A percentile compares a stretch with the other conserved stretches of the same genome.
Conservation (phyloP, 2,797 vertebrate species). For the Hirundo rustica region DNA sequence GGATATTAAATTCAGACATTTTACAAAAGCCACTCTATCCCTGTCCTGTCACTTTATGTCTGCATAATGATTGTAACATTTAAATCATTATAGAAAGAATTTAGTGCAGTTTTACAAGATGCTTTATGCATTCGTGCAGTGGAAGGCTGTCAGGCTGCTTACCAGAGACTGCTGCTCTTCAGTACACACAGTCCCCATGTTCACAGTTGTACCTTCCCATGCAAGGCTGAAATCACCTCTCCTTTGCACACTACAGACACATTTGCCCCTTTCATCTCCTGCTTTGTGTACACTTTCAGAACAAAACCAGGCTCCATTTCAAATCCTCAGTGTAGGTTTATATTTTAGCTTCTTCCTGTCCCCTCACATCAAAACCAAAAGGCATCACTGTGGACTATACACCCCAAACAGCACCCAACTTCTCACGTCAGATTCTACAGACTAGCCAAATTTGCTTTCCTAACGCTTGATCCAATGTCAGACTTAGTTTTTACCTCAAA, state of each 20-base stretch:
- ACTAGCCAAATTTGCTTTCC: background rate
- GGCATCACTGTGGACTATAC: background rate
- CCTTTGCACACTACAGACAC: background rate
- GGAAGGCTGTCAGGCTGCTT: background rate
- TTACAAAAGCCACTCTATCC: background rate
- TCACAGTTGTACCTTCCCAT: background rate
- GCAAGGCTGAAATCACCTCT: background rate
- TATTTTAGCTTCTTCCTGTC: background rate
- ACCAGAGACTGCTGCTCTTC: background rate
- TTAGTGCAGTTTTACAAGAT: background rate
- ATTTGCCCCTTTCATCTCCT: background rate
- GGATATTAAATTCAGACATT: background rate
- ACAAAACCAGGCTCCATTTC: background rate
- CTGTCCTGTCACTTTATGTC: background rate
- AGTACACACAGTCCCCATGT: fast-evolving
- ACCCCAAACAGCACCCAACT: background rate
- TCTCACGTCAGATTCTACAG: background rate
- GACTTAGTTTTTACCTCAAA: background rate
- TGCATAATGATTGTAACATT: background rate
- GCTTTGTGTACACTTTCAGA: background rate
- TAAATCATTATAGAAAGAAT: background rate
- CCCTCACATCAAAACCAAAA: background rate
- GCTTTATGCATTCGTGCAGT: background rate
- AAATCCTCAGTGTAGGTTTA: background rate
- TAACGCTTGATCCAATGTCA: background rate